These are phyloP conservation scores for Athalia cordata DNA, from an alignment of 2,888 invertebrate species.

Conservation along the genomic window DNA sequence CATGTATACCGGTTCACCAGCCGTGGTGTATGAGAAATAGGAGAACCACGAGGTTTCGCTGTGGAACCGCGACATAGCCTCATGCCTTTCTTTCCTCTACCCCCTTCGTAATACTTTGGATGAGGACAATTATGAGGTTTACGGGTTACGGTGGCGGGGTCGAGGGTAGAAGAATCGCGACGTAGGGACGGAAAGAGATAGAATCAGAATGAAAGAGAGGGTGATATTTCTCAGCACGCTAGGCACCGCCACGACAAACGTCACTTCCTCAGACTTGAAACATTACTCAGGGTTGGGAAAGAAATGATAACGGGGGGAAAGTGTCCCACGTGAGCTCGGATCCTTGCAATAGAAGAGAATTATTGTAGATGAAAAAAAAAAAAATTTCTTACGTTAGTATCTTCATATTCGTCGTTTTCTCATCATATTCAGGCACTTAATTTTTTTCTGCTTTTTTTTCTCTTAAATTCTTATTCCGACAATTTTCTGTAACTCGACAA, in stretches of 20 bases:
- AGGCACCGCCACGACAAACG: conserved; percentile 50
- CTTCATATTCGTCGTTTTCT: no score
- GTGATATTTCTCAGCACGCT: conserved; percentile 42
- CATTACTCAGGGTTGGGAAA: conserved; percentile 60
- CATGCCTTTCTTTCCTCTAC: conserved; percentile 22
- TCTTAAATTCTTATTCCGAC: not conserved
- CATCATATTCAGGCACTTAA: not conserved
- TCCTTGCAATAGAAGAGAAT: not conserved
- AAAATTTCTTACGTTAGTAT: conserved; percentile 4
- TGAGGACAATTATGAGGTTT: conserved; percentile 64
- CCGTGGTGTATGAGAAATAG: no score
- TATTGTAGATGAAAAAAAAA: conserved; percentile 6
- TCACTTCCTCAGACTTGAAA: conserved; percentile 58
- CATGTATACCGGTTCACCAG: not conserved
- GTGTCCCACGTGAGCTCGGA: conserved; percentile 5
- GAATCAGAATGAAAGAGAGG: conserved; percentile 3
- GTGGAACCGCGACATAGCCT: not conserved
- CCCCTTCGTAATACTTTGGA: conserved; percentile 51
- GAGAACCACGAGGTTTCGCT: not conserved
- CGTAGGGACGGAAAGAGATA: not conserved
- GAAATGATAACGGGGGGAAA: not conserved
- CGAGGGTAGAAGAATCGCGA: conserved; percentile 19
- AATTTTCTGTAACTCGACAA: no score
- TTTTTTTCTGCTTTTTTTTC: not conserved
- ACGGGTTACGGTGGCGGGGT: conserved; percentile 46